Percentiles rank a stretch among this genome's conserved stretches.
phyloP scores from a whole-genome alignment of 2,888 invertebrate species.

The Deroplatys truncata region DNA sequence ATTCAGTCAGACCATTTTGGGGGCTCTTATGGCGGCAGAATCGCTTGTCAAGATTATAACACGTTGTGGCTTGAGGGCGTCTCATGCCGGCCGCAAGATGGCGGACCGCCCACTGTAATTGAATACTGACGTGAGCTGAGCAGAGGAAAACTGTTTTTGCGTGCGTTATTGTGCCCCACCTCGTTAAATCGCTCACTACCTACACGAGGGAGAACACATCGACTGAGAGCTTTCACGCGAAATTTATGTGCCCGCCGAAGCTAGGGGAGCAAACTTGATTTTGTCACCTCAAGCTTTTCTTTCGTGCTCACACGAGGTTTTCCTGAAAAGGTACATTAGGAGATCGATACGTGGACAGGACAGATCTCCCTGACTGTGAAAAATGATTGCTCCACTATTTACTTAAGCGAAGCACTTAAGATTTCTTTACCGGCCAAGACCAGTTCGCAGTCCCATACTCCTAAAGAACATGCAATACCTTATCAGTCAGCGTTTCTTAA shows the following conservation, averaged over 20 bases:
- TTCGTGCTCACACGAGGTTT: background rate
- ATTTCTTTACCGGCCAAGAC: background rate
- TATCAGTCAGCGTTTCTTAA: background rate
- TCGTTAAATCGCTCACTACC: background rate
- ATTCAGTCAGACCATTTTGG: background rate
- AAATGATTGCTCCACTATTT: background rate
- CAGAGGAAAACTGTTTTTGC: constrained; percentile 8
- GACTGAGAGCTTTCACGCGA: background rate
- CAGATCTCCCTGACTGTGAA: background rate
- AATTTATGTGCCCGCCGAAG: background rate
- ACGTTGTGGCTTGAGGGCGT: background rate
- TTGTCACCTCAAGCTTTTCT: background rate
- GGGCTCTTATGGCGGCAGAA: background rate
- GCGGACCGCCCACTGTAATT: constrained; percentile 17
- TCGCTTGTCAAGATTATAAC: background rate
- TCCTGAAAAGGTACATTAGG: background rate
- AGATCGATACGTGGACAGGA: background rate
- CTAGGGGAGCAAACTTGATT: background rate
- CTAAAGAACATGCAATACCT: background rate
- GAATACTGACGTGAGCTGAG: constrained; percentile 22
- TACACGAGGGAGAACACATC: background rate
- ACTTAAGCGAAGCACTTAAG: background rate
- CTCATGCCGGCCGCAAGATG: background rate
- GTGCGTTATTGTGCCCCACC: background rate
- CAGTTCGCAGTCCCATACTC: background rate